Evolutionary conservation across 2,888 invertebrate species (phyloP).

Genomic region (Drosophila diplacantha): DNA sequence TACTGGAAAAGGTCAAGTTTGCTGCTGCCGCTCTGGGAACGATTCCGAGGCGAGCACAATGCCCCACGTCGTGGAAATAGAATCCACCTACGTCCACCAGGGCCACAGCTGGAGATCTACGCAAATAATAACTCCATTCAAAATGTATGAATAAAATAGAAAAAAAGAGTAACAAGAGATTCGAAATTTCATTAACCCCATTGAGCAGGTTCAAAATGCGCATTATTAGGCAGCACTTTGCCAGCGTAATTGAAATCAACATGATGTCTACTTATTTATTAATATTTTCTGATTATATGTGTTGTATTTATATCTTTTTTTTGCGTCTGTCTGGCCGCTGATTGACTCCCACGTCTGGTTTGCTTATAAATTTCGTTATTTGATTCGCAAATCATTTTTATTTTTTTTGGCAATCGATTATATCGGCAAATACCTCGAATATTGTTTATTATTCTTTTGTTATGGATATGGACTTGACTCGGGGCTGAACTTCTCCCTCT

Average conservation of each 20-base stretch:
- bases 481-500: slow-evolving; percentile 26
- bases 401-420: slow-evolving; percentile 54
- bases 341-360: slow-evolving; percentile 67
- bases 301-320: slow-evolving; percentile 41
- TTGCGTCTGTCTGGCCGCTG: slow-evolving; percentile 52
- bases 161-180: slow-evolving; percentile 18
- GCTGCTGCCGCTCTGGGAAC: slow-evolving; percentile 44
- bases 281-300: slow-evolving; percentile 29
- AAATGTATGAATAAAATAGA: background rate
- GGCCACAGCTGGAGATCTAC: slow-evolving; percentile 25
- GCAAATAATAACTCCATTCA: slow-evolving; percentile 16
- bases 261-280: slow-evolving; percentile 67
- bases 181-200: slow-evolving; percentile 67
- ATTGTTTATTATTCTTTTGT: slow-evolving; percentile 65
- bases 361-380: slow-evolving; percentile 51
- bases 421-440: slow-evolving; percentile 20
- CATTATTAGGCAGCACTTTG: slow-evolving; percentile 46
- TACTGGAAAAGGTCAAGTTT: slow-evolving; percentile 62
- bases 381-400: slow-evolving; percentile 51
- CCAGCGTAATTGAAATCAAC: slow-evolving; percentile 66
- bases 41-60: slow-evolving; percentile 25
- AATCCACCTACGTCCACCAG: slow-evolving; percentile 32
- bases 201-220: slow-evolving; percentile 45
- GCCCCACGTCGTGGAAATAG: slow-evolving; percentile 20
- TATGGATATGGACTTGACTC: slow-evolving; percentile 43